Base-by-base conservation (phyloP, 2,888 invertebrate genomes). In the Acronicta leporina region DNA sequence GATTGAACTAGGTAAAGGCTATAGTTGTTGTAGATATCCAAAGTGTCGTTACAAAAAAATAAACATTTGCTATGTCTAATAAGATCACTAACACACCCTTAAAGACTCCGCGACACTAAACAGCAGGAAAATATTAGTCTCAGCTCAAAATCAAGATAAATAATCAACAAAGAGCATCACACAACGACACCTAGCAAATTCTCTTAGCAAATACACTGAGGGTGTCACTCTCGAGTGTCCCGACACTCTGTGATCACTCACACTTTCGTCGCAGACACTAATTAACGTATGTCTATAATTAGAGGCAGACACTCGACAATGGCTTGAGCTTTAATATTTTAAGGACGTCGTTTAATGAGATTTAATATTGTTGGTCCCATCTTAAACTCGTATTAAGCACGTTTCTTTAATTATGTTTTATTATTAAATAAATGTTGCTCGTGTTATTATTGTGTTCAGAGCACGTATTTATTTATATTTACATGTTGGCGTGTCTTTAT, bases 301-400 rank as follows among this genome's bases (percentile, higher is more conserved):
- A 80, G 82, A 78, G 77, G 72, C 80, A 82, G 77, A 81, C 85
- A 85, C 85, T 87, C 74, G 79, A 87, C 85, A 86, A 83, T 86
- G 73, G 76, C 76, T 82, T 68, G 72, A 76, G 75, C 76, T 81
- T 81, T 81, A 77, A 73, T 78, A 78, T 75, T 77, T 73, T 69
- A 69, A 75, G 78, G 68, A 60, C 54, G 48, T 81, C 60, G 61
- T 79, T 75, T 83, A 75, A 82, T 73, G 73, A 75, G 73, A 70
- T 73, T 73, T 79, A 70, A 75, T 78, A 67, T 72, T 74, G 77
- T 75, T 77, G 74, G 65, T 69, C 30, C 40, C 61, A 51, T 55
- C 68, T 61, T 68, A 57, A 73, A 61, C 63, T 59, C 52, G 63
- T 61, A 55, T 67, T 55, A 43, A 49, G 68, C 78, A 77, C 75